Base-by-base conservation (phyloP, 1,140 invertebrate genomes). In the Aphis craccivora region DNA sequence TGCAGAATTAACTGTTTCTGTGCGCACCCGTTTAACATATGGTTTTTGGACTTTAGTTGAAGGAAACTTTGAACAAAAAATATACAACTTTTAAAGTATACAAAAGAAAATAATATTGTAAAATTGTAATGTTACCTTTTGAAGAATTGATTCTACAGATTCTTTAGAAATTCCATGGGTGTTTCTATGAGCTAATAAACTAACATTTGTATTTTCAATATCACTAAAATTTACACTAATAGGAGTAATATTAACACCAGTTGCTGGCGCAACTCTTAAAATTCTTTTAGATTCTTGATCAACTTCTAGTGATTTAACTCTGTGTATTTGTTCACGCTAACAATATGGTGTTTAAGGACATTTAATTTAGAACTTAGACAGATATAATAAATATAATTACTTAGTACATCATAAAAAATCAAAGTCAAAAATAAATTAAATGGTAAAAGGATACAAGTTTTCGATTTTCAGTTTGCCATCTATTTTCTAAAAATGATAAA, bases 401-500 rank as follows among this genome's bases (percentile, higher is more conserved):
- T 48, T 84, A 35, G 30, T 51, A 45, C 23, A 76, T 53, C 1
- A 35, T 89, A 18, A 51, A 18, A 51, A 51, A 22, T 89, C 53
- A 53, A 89, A 3, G 23, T 40, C 35, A 14, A 76, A 45, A 55
- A 43, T 14, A 25, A 40, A 20, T n/a, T 23, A 8, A 45, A 87
- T 67, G 55, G 18, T 35, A 91, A 94, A 96, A 96, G 95, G 95
- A 96, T 96, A 97, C 96, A 95, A 95, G 95, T 95, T 95, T 96
- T 94, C 95, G 95, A 94, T 96, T 95, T 94, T 94, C 95, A 90
- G 95, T 95, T 95, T 96, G 96, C 97, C 98, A 99, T 94, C 97
- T 97, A 94, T 96, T 96, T 94, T 97, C 96, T 90, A 99, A 96
- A 95, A 97, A 98, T 93, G 96, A 95, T n/a, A 99, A 96, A 37